phyloP scores from a whole-genome alignment of 1,140 invertebrate genomes.

The Ylistrum balloti region DNA sequence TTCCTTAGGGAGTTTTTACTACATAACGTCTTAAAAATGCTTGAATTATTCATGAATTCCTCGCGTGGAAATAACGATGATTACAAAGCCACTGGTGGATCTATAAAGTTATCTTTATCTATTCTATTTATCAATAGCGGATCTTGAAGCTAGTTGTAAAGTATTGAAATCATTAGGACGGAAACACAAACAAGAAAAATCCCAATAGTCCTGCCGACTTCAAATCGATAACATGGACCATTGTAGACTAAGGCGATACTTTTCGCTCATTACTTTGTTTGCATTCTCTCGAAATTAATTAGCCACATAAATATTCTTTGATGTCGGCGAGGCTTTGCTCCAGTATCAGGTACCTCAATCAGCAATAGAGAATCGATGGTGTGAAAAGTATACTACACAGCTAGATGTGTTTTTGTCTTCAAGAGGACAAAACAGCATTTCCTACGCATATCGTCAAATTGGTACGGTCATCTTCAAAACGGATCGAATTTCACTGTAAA shows the following conservation, averaged over 20 bases:
- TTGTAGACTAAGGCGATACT: not conserved
- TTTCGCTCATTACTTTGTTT: not conserved
- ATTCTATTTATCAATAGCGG: not conserved
- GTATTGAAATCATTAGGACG: not conserved
- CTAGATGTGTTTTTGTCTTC: not conserved
- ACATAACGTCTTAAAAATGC: not conserved
- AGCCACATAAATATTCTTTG: not conserved
- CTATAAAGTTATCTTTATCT: conserved; percentile 31
- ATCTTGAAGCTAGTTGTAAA: not conserved
- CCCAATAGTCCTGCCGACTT: not conserved
- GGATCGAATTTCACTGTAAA: too few relatives aligned
- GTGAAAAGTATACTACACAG: not conserved
- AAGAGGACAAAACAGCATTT: too few relatives aligned
- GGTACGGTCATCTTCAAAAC: too few relatives aligned
- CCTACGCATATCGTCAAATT: too few relatives aligned
- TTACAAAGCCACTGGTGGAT: not conserved
- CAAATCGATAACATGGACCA: not conserved
- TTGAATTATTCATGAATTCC: conserved; percentile 6
- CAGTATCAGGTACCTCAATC: not conserved
- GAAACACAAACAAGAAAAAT: not conserved
- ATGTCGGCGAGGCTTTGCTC: not conserved
- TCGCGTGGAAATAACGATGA: not conserved
- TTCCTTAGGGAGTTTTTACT: not conserved
- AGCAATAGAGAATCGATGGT: not conserved
- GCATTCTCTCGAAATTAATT: not conserved